Evolutionary conservation across 2,888 invertebrate genomes (phyloP).

Genomic region (Orthosia gracilis): DNA sequence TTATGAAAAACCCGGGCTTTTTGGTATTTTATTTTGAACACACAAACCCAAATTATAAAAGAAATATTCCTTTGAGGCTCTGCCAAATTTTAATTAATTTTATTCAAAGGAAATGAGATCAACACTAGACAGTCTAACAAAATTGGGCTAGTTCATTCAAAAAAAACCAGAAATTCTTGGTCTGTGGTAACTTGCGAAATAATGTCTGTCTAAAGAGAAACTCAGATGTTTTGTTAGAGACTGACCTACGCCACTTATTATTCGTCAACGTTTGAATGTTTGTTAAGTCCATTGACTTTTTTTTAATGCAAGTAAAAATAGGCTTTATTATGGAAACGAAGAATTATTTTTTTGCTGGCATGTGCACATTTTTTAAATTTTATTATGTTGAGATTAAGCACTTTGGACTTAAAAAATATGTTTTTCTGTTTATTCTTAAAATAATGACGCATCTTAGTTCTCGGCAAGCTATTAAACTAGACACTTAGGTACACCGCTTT

Average conservation of each 20-base stretch:
- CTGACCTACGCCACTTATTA: conserved; percentile 32
- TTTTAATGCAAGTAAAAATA: neutral
- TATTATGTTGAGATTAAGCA: no score
- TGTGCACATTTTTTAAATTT: no score
- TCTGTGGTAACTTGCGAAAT: conserved; percentile 21
- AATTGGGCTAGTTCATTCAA: conserved; percentile 20
- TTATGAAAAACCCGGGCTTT: no score
- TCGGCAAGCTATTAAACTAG: conserved; percentile 42
- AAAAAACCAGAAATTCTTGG: neutral
- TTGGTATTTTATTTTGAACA: neutral
- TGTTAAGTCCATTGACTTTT: conserved; percentile 8
- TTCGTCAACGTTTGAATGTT: conserved; percentile 12
- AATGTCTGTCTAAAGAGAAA: conserved; percentile 3
- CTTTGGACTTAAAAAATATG: no score
- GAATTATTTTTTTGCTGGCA: neutral
- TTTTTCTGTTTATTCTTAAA: conserved; percentile 14
- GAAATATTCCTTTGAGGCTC: neutral
- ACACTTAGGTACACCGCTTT: conserved; percentile 27
- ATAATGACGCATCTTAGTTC: conserved; percentile 49
- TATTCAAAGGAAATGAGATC: neutral
- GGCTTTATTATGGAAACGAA: neutral
- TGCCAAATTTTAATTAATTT: neutral
- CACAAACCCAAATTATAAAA: neutral
- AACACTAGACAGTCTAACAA: conserved; percentile 5
- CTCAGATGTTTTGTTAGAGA: neutral